Base-by-base conservation (phyloP, 2,113 vertebrate genomes). In the rabbit (Oryctolagus cuniculus) region DNA sequence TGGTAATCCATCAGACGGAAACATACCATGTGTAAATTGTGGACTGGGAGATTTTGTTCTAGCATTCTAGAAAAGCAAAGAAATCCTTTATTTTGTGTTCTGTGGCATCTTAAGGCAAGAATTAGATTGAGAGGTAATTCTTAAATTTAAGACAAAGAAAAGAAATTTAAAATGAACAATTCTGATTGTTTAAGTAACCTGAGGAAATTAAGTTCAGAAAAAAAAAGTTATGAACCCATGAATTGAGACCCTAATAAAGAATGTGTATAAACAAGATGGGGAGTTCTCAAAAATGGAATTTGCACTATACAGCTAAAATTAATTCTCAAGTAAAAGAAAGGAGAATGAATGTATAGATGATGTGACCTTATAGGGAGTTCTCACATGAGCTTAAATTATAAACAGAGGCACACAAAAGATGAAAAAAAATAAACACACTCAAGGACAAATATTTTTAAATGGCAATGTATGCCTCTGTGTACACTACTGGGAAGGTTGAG, bases 101-200 rank as follows among this genome's bases (percentile, higher is more conserved):
- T 88, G 29, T 73, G 49, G 9, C 44, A 55, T 87, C 31, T 72
- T 53, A 90, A 92, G 15, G 25, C 25, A 94, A 70, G 19, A 87
- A 79, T 44, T 67, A 79, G 49, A 93, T 29, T 69, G 34, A 92
- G 12, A 70, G 10, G 15, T 63, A 44, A 88, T 82, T 84, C 44
- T 84, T 83, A 90, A 83, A 85, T 90, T 66, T 88, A 95, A 88
- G 31, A 72, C 61, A 93, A 97, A 87, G 36, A 80, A 44, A 90
- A 75, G 19, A 80, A 73, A 89, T 44, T 87, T 90, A 25, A 69
- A 75, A 81, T 79, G 77, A 83, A 55, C 29, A 78, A 82, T 77
- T 77, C 70, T 87, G 27, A 44, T 36, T 58, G 27, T 90, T 51
- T 90, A 61, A 75, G 22, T 83, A 67, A 87, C n/a, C 29, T 51